Conservation (phyloP, 2,888 invertebrate genomes). For the Portevinia maculata region DNA sequence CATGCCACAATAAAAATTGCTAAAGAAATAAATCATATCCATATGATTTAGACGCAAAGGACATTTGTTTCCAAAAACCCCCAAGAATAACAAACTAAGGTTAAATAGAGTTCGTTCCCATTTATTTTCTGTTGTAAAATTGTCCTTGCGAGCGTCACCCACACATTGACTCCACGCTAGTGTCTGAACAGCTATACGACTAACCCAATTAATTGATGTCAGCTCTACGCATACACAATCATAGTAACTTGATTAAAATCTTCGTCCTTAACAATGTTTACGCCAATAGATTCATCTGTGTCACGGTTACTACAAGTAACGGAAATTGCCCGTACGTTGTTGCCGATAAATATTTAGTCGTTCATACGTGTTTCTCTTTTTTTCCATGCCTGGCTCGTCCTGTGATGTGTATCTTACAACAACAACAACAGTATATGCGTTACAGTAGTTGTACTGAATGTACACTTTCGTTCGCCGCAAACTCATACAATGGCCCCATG, state of each 20-base stretch:
- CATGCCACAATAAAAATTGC: slow-evolving; percentile 1
- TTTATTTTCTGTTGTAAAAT: not conserved
- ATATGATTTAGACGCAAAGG: not conserved
- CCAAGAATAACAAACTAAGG: not conserved
- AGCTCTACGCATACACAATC: slow-evolving; percentile 23
- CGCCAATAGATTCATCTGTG: slow-evolving; percentile 33
- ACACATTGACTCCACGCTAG: not conserved
- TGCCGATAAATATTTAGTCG: slow-evolving; percentile 46
- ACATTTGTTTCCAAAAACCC: not conserved
- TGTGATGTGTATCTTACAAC: slow-evolving; percentile 23
- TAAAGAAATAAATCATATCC: too few species aligned
- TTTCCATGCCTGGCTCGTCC: slow-evolving; percentile 42
- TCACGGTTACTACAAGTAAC: slow-evolving; percentile 42
- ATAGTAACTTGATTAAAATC: slow-evolving; percentile 51
- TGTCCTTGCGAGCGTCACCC: not conserved
- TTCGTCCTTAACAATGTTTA: slow-evolving; percentile 30
- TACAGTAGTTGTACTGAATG: slow-evolving; percentile 97
- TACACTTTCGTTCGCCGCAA: slow-evolving; percentile 98
- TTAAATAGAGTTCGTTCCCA: too few species aligned
- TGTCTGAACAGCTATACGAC: slow-evolving; percentile 14
- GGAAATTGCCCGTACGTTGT: slow-evolving; percentile 57
- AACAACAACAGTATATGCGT: slow-evolving; percentile 90
- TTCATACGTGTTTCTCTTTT: slow-evolving; percentile 35
- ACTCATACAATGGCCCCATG: slow-evolving; percentile 99
- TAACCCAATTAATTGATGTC: slow-evolving; percentile 57